Conservation (phyloP, 1,140 invertebrate genomes). For the Zaprionus gabonicus region DNA sequence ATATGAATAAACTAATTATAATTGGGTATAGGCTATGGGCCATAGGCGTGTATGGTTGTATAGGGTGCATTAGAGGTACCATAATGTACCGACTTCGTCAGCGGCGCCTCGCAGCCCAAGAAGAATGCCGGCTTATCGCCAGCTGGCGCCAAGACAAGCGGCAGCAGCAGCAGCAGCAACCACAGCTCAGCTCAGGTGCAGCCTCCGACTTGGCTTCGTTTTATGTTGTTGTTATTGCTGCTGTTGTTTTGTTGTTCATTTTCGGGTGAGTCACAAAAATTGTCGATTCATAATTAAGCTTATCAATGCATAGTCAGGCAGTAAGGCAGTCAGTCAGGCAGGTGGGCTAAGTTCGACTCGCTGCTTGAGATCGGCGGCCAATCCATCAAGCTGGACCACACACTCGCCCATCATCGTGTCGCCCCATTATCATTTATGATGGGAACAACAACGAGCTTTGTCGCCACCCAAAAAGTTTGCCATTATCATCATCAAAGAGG, state of each 20-base stretch:
- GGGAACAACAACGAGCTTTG: constrained; percentile 40
- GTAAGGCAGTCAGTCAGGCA: constrained; percentile 27
- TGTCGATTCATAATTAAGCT: constrained; percentile 74
- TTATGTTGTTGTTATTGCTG: constrained; percentile 44
- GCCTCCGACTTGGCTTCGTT: constrained; percentile 30
- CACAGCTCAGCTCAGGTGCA: constrained; percentile 45
- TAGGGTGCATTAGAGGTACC: constrained; percentile 26
- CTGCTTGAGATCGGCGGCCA: constrained; percentile 61
- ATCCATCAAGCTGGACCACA: constrained; percentile 72
- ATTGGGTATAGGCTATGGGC: constrained; percentile 50
- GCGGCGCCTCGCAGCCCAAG: constrained; percentile 54
- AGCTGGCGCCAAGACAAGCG: constrained; percentile 67
- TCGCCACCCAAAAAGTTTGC: constrained; percentile 73
- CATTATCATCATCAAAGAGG: constrained; percentile 50
- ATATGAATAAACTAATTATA: constrained; percentile 83
- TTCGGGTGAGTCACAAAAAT: constrained; percentile 68
- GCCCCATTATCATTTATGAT: constrained; percentile 28
- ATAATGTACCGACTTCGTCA: constrained; percentile 33
- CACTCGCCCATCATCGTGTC: constrained; percentile 10
- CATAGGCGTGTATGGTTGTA: constrained; percentile 12
- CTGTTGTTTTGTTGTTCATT: constrained; percentile 41
- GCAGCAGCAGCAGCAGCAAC: constrained; percentile 11
- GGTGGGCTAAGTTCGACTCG: constrained; percentile 13
- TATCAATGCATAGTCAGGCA: constrained; percentile 48
- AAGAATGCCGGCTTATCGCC: constrained; percentile 79